Evolutionary conservation across 2,113 vertebrate species (phyloP), one percentile per base, ranked within the genome.

Genomic region (Xenotilapia flavipinnis): DNA sequence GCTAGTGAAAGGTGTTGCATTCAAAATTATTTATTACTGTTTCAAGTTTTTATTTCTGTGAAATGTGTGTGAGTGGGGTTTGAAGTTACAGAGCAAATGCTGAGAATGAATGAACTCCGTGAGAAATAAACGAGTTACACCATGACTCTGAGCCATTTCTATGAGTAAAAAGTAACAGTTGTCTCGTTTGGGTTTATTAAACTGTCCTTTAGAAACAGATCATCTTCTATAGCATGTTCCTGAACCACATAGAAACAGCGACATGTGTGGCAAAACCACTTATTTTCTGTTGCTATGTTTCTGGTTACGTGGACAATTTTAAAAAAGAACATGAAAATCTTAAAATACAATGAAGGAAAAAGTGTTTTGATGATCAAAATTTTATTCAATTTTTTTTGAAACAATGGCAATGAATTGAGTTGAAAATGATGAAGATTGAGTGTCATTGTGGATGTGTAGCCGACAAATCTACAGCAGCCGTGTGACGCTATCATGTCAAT

Each of bases 111-210:
- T 90, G 81, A 82, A 86, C 83, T 86, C 86, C 36, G 82, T 36
- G 80, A 90, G 56, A 40, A 95, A 90, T 94, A 93, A 95, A 94
- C 62, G 0, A 62, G 83, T 90, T 82, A 88, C 80, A 89, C 73
- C 56, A 91, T 53, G 8, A 2, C 21, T 47, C 42, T 28, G 23
- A 28, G 70, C 15, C 23, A 28, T 75, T 75, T 75, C 70, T 31
- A 0, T 11, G 42, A 75, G 23, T 75, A 47, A 75, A 75, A 28
- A 49, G 70, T 49, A 75, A 75, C 42, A 49, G 23, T 11, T 47
- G 42, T 75, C 9, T 75, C 2, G 6, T 49, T 75, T 47, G 23
- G 42, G 70, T 47, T 31, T 11, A 19, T 75, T 75, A 12, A 75
- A 75, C 40, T 45, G 68, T 45, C 21, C 21, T 73, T 73, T 11